Conservation (phyloP, 1,140 invertebrate species). For the Meloidogyne chitwoodi region DNA sequence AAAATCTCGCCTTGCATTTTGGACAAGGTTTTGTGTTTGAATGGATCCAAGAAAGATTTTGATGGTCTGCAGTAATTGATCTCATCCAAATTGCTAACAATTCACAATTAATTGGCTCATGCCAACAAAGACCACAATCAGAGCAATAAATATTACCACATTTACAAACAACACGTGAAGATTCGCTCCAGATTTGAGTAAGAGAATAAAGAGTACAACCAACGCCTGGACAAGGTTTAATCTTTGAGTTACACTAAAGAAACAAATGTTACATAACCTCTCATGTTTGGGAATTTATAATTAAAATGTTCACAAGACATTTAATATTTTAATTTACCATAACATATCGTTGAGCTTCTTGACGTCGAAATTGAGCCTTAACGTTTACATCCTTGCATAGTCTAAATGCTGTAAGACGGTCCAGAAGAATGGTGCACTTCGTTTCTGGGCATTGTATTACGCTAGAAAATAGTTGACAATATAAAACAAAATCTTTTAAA, state of each 20-base stretch:
- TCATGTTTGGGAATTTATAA: no score
- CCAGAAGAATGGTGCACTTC: neutral
- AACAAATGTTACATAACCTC: no score
- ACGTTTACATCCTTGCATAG: neutral
- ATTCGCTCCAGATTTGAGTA: slow-evolving; percentile 81
- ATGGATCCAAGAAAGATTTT: slow-evolving; percentile 98
- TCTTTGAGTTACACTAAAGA: slow-evolving; percentile 80
- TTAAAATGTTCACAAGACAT: no score
- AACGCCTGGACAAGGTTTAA: slow-evolving; percentile 93
- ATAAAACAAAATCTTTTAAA: neutral
- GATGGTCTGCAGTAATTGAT: slow-evolving; percentile 97
- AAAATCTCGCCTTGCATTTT: slow-evolving; percentile 41
- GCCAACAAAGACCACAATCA: slow-evolving; percentile 94
- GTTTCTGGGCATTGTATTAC: neutral
- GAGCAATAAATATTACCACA: slow-evolving; percentile 72
- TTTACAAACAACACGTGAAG: slow-evolving; percentile 84
- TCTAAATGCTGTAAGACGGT: neutral
- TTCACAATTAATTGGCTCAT: slow-evolving; percentile 92
- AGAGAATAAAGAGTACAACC: slow-evolving; percentile 92
- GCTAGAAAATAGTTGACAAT: neutral
- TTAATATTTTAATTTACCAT: neutral
- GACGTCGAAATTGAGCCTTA: neutral
- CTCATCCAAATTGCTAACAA: slow-evolving; percentile 93
- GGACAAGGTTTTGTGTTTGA: slow-evolving; percentile 81
- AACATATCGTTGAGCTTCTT: neutral